phyloP scores from a whole-genome alignment of 2,888 invertebrate species.

The Saturnia pavonia region DNA sequence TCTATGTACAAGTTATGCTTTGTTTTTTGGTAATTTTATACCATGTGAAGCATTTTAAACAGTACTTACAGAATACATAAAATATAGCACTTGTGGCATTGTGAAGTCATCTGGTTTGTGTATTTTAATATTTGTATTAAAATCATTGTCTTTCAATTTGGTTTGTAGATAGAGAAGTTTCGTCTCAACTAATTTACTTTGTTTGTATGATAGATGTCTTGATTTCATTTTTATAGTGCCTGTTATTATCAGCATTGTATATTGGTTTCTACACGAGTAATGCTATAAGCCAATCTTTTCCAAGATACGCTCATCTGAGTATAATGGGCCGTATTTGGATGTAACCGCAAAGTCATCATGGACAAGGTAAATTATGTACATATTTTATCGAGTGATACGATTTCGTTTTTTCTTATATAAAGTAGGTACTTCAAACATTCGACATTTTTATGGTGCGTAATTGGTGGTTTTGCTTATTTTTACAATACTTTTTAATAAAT shows the following conservation, averaged over 20 bases:
- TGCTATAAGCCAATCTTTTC: neutral
- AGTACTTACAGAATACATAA: too few species aligned
- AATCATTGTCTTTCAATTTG: too few species aligned
- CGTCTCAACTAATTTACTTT: too few species aligned
- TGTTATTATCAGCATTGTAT: neutral
- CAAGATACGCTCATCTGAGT: neutral
- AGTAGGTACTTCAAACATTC: constrained; percentile 18
- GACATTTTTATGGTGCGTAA: constrained; percentile 20
- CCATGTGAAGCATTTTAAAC: too few species aligned
- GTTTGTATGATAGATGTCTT: too few species aligned
- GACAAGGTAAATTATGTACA: constrained; percentile 16
- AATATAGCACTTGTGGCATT: too few species aligned
- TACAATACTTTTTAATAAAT: constrained; percentile 6
- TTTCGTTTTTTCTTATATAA: constrained; percentile 25
- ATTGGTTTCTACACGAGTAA: neutral
- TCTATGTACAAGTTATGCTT: too few species aligned
- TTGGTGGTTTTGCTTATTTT: constrained; percentile 14
- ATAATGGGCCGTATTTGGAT: neutral
- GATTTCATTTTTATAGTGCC: neutral
- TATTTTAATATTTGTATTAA: too few species aligned
- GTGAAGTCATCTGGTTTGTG: too few species aligned
- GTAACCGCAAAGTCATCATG: constrained; percentile 13
- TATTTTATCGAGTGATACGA: constrained; percentile 26
- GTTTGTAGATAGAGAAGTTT: too few species aligned
- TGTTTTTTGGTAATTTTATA: neutral